Evolutionary conservation across 2,888 invertebrate species (phyloP), one percentile per base, ranked within the genome.

Genomic region (Andrena trimmerana): DNA sequence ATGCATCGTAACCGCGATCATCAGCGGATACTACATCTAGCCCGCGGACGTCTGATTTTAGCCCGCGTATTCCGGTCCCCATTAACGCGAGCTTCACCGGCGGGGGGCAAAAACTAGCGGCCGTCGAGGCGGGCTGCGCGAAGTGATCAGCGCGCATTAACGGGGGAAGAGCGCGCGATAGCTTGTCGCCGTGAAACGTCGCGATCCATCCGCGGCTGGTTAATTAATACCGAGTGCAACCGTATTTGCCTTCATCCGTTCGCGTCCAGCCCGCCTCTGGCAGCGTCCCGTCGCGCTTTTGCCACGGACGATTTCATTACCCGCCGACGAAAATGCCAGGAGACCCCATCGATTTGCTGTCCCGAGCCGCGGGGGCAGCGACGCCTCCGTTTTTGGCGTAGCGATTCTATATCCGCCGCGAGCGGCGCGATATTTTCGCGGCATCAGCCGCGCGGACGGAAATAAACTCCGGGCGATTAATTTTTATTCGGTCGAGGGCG

Each of bases 381-480:
- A 65, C 86, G 80, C 77, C 60, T 83, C 82, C 79, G 83, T 83
- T 88, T 88, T 77, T 73, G 81, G 60, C 71, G 68, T 74, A 66
- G 79, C 71, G 75, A 81, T 83, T 88, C 85, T 83, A 88, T 88
- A 57, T 85, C 78, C 70, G 70, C 77, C 74, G 78, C 20, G 68
- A 71, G n/a, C 31, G 65, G 7, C 65, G 57, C 57, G 86, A 78
- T 88, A 88, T 88, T 88, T 82, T 79, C 75, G 85, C 85, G 81
- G 52, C 72, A 80, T 78, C 72, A 77, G 68, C 60, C 57, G 59
- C 60, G 48, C 42, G 54, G 67, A 67, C 66, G 68, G 16, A 16
- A 42, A 42, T 42, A 42, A 13, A 42, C 42, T 5, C 1, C 42
- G 42, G 1, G 42, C 42, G 42, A 42, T 42, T 42, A 42, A 42